Evolutionary conservation across 2,797 vertebrate species (phyloP).

Genomic region (Podargus strigoides): DNA sequence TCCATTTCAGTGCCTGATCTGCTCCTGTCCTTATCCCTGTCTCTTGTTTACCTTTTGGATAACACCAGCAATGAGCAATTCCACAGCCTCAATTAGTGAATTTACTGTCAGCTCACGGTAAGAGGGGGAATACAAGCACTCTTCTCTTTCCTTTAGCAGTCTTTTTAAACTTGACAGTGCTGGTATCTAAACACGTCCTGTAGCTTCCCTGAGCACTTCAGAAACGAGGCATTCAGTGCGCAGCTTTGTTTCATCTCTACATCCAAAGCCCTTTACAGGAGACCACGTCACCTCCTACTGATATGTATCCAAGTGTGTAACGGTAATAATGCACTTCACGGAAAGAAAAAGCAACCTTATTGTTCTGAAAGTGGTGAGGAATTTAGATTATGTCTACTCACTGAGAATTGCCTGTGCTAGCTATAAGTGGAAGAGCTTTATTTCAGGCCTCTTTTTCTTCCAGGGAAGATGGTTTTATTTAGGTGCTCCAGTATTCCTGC

Average conservation of each 20-base stretch:
- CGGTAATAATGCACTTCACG: background rate
- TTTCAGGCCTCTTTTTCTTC: background rate
- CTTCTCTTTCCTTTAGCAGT: background rate
- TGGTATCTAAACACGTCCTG: background rate
- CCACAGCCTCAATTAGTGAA: background rate
- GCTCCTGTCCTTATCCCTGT: fast-evolving
- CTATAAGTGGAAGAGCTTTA: background rate
- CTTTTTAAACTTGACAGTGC: background rate
- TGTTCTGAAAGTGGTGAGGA: background rate
- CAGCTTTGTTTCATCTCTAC: background rate
- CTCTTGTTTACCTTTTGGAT: background rate
- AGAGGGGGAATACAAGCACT: background rate
- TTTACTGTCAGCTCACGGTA: background rate
- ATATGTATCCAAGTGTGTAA: background rate
- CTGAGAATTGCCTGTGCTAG: background rate
- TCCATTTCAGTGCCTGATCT: background rate
- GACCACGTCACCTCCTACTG: background rate
- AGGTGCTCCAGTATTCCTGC: background rate
- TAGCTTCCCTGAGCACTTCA: background rate
- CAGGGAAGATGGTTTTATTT: background rate
- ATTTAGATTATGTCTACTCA: background rate
- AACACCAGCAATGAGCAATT: background rate
- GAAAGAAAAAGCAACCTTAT: background rate
- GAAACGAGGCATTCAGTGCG: background rate
- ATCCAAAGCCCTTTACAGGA: background rate